phyloP scores from a whole-genome alignment of 2,797 vertebrate genomes.

The Sebastes trivittatus region DNA sequence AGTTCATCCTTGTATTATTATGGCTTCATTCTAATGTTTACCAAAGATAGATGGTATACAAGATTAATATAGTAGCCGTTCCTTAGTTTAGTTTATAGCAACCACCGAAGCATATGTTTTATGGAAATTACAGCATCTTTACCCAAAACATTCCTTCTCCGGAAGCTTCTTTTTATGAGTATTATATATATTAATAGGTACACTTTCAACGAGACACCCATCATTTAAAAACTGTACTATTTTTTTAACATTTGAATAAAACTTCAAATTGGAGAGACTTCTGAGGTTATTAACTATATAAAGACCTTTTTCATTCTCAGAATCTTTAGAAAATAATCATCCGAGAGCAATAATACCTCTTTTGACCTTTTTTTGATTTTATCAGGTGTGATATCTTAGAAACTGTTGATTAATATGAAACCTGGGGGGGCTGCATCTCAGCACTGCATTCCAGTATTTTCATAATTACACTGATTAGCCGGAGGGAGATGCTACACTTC shows the following conservation, averaged over 20 bases:
- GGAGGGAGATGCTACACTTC: slow-evolving; percentile 33
- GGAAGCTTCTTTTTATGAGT: slow-evolving; percentile 10
- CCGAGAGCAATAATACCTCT: slow-evolving; percentile 18
- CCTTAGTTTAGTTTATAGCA: neutral
- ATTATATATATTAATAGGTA: slow-evolving; percentile 11
- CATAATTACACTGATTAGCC: slow-evolving; percentile 62
- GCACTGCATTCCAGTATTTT: slow-evolving; percentile 40
- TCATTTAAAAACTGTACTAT: neutral
- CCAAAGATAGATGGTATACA: neutral
- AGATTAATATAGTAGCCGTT: neutral
- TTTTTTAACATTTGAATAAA: neutral
- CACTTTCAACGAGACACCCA: neutral
- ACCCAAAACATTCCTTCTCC: slow-evolving; percentile 5
- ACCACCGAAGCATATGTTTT: neutral
- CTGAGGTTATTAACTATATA: slow-evolving; percentile 1
- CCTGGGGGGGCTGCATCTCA: slow-evolving; percentile 38
- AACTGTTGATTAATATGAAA: slow-evolving; percentile 58
- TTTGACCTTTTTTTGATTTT: slow-evolving; percentile 54
- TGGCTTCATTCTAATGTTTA: neutral
- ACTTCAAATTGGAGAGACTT: neutral
- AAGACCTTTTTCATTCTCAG: slow-evolving; percentile 35
- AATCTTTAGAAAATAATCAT: slow-evolving; percentile 42
- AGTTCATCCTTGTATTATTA: slow-evolving; percentile 3
- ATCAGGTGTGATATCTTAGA: slow-evolving; percentile 47
- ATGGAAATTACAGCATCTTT: slow-evolving; percentile 18